Percentiles rank a stretch among this genome's conserved stretches.
Conservation (phyloP, 1,140 invertebrate species). For the Cyphomyrmex costatus region DNA sequence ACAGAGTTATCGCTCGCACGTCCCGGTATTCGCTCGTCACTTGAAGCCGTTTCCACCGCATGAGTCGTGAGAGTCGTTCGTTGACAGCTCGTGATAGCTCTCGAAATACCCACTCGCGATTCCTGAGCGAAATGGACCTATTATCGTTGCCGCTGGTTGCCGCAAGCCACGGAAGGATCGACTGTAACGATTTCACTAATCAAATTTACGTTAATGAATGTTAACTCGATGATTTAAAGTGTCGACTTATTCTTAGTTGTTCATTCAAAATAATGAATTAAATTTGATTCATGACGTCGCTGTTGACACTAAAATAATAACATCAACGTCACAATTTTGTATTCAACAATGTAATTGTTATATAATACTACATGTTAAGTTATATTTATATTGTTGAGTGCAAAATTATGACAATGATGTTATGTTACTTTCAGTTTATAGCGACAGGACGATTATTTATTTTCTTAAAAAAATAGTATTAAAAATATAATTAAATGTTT, state of each 20-base stretch:
- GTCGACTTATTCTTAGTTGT: not conserved
- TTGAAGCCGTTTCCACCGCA: not conserved
- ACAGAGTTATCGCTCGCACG: constrained; percentile 4
- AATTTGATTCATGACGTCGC: not conserved
- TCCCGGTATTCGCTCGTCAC: not conserved
- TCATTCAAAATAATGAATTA: not conserved
- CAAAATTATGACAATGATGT: no score
- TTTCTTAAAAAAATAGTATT: no score
- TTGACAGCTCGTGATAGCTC: constrained; percentile 4
- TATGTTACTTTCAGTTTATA: no score
- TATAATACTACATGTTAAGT: no score
- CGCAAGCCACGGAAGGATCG: not conserved
- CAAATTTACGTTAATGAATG: not conserved
- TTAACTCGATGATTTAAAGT: not conserved
- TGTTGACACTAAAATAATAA: not conserved
- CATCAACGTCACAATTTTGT: no score
- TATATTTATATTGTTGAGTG: no score
- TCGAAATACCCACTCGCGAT: not conserved
- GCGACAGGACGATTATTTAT: no score
- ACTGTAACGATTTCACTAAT: not conserved
- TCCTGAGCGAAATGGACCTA: not conserved
- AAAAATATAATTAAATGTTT: no score
- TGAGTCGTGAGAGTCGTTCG: constrained; percentile 12
- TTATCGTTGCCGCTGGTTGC: not conserved
- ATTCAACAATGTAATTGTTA: no score